These are phyloP conservation scores for Onychomys leucogaster DNA, from an alignment of 2,797 vertebrate species.

Conservation along the genomic window DNA sequence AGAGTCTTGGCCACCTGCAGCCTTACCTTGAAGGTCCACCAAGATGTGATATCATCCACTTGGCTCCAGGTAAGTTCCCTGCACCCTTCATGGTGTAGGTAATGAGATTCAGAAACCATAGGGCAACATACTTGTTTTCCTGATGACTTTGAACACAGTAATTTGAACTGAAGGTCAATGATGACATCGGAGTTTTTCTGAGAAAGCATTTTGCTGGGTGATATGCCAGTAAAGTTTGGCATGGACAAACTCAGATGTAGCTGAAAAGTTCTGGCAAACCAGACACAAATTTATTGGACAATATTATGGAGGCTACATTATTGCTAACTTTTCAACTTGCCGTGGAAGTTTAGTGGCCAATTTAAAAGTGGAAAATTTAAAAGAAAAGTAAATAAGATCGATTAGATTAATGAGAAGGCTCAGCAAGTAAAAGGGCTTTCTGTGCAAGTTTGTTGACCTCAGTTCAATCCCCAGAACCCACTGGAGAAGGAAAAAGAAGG, in stretches of 20 bases:
- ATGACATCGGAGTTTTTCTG: not conserved
- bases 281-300: not conserved
- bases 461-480: not conserved
- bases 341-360: not conserved
- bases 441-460: not conserved
- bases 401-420: not conserved
- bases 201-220: not conserved
- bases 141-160: rapidly evolving
- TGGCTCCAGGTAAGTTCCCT: slow-evolving; percentile 65
- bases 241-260: not conserved
- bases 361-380: not conserved
- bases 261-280: not conserved
- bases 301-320: not conserved
- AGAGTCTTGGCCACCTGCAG: not conserved
- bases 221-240: not conserved
- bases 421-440: no score
- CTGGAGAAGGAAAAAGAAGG: not conserved
- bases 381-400: not conserved
- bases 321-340: not conserved
- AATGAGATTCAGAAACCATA: not conserved
- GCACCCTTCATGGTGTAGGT: not conserved
- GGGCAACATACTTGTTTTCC: not conserved
- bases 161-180: not conserved
- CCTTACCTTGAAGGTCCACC: rapidly evolving
- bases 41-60: not conserved